These are phyloP conservation scores for Momotus momota DNA, from an alignment of 2,797 vertebrate species.

Conservation along the genomic window DNA sequence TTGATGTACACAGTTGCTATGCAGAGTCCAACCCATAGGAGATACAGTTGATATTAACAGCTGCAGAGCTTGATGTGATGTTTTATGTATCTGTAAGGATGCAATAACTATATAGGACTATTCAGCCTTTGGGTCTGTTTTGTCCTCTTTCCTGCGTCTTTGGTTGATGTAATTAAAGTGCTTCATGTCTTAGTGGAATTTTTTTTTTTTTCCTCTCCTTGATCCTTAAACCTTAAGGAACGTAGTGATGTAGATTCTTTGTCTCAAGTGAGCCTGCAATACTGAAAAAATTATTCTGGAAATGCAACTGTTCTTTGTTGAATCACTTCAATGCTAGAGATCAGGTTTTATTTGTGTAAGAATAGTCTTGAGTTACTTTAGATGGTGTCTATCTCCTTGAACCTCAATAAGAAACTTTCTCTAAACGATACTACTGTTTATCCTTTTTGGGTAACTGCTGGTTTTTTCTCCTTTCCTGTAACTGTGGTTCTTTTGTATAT, in stretches of 20 bases:
- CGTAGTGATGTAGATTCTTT: neutral
- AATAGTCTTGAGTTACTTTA: neutral
- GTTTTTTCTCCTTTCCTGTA: neutral
- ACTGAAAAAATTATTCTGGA: neutral
- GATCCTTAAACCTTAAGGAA: neutral
- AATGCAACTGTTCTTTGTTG: neutral
- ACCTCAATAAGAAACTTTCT: neutral
- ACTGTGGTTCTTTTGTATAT: neutral
- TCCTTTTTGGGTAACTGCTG: neutral
- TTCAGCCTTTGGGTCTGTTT: neutral
- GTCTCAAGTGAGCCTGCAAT: neutral
- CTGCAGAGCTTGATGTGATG: neutral
- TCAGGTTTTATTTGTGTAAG: neutral
- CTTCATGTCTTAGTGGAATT: neutral
- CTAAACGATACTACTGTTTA: neutral
- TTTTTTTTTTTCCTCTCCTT: neutral
- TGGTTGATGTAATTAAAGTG: slow-evolving; percentile 5
- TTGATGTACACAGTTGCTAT: neutral
- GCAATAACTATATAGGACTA: neutral
- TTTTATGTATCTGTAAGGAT: neutral
- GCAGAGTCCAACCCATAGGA: neutral
- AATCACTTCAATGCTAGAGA: neutral
- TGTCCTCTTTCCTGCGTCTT: neutral
- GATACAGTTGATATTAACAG: neutral
- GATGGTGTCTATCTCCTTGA: neutral